These are phyloP conservation scores for Loripinus fragilis DNA, from an alignment of 2,888 invertebrate species.

Conservation along the genomic window DNA sequence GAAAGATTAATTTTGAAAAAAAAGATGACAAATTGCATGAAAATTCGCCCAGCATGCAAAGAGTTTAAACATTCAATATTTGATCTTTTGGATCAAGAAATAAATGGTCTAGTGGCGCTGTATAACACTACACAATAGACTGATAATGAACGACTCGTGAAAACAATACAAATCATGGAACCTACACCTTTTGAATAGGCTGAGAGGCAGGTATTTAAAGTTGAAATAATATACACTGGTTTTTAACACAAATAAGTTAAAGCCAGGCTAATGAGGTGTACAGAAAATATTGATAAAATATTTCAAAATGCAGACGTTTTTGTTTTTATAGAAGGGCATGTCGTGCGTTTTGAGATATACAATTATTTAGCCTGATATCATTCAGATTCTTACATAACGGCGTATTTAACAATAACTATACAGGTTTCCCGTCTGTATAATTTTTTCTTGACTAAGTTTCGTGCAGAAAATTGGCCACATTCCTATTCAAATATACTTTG, in stretches of 20 bases:
- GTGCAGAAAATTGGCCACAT: no score
- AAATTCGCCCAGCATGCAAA: no score
- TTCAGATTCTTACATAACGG: no score
- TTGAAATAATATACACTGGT: neutral
- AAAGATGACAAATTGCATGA: no score
- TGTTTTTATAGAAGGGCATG: neutral
- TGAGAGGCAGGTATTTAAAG: neutral
- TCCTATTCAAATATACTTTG: no score
- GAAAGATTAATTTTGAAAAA: no score
- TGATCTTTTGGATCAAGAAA: neutral
- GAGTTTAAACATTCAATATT: no score
- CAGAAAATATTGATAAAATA: neutral
- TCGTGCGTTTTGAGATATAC: no score
- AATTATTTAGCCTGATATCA: no score
- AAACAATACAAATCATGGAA: conserved; percentile 2
- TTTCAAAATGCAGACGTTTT: neutral
- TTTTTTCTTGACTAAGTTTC: no score
- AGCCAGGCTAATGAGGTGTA: conserved; percentile 1
- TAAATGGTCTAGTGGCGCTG: neutral
- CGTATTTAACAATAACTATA: no score
- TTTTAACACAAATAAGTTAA: neutral
- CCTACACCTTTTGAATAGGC: neutral
- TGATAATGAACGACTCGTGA: conserved; percentile 1
- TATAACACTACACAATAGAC: neutral
- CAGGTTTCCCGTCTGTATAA: no score